These are phyloP conservation scores for Seira musarum DNA, from an alignment of 2,888 invertebrate genomes.

Conservation along the genomic window DNA sequence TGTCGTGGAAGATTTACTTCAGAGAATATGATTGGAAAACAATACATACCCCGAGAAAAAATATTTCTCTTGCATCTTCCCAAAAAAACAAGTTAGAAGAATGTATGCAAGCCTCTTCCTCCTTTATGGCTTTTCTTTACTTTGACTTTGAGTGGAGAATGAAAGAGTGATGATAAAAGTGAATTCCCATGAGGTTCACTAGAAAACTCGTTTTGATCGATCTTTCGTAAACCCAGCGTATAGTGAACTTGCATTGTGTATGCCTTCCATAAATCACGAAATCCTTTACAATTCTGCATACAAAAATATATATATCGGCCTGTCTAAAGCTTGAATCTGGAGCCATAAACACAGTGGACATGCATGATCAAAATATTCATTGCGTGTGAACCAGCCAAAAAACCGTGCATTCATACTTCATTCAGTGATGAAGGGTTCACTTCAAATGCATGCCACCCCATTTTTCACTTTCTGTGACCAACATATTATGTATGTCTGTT, in stretches of 20 bases:
- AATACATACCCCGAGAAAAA: background rate
- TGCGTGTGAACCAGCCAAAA: background rate
- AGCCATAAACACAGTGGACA: background rate
- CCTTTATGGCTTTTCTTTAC: conserved; percentile 6
- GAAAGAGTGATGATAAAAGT: conserved; percentile 49
- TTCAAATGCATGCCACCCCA: background rate
- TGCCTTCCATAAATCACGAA: conserved; percentile 54
- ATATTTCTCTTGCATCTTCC: background rate
- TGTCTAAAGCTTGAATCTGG: conserved; percentile 6
- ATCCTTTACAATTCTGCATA: conserved; percentile 2
- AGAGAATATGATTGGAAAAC: conserved; percentile 1
- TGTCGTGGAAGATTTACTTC: background rate
- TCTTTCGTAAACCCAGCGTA: no score
- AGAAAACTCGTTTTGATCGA: conserved; percentile 61
- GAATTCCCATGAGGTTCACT: conserved; percentile 26
- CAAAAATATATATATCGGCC: conserved; percentile 19
- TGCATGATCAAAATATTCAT: background rate
- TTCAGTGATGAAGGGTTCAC: no score
- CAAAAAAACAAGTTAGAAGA: background rate
- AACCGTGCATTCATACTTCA: background rate
- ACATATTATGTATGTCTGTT: no score
- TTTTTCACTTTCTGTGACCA: background rate
- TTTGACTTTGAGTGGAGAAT: conserved; percentile 28
- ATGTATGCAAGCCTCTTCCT: background rate
- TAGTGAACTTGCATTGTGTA: background rate